Conservation (phyloP, 1,140 invertebrate genomes). For the Drosophila leontia region DNA sequence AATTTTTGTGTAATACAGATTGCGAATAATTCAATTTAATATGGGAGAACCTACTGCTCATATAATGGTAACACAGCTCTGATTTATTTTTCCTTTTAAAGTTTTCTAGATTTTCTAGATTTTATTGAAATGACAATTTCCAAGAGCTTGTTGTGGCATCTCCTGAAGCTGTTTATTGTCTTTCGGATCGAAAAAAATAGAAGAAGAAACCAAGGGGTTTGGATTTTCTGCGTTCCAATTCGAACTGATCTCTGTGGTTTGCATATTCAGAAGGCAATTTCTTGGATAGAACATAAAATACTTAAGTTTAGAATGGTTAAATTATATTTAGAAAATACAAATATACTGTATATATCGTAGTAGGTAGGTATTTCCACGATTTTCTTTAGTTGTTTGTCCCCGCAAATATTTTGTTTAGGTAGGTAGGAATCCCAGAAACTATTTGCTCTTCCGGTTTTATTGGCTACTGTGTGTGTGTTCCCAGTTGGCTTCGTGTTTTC, state of each 20-base stretch:
- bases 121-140: constrained; percentile 71
- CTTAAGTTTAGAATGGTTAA: constrained; percentile 34
- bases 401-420: constrained; percentile 21
- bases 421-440: constrained; percentile 36
- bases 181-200: constrained; percentile 56
- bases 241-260: constrained; percentile 31
- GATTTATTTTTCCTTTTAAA: constrained; percentile 42
- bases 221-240: constrained; percentile 11
- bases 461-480: constrained; percentile 25
- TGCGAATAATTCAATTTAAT: constrained; percentile 53
- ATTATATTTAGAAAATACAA: constrained; percentile 37
- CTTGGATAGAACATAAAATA: constrained; percentile 55
- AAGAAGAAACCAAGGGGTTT: constrained; percentile 2
- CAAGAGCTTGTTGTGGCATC: constrained; percentile 26
- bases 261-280: constrained; percentile 72
- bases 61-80: constrained; percentile 72
- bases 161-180: constrained; percentile 66
- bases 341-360: constrained; percentile 12
- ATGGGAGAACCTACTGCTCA: constrained; percentile 66
- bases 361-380: constrained; percentile 43
- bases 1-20: constrained; percentile 11
- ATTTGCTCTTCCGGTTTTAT: constrained; percentile 12
- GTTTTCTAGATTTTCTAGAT: constrained; percentile 5
- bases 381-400: constrained; percentile 6
- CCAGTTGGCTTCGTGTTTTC: constrained; percentile 17